These are phyloP conservation scores for Avahi laniger DNA, from an alignment of 2,797 vertebrate species.

Conservation along the genomic window DNA sequence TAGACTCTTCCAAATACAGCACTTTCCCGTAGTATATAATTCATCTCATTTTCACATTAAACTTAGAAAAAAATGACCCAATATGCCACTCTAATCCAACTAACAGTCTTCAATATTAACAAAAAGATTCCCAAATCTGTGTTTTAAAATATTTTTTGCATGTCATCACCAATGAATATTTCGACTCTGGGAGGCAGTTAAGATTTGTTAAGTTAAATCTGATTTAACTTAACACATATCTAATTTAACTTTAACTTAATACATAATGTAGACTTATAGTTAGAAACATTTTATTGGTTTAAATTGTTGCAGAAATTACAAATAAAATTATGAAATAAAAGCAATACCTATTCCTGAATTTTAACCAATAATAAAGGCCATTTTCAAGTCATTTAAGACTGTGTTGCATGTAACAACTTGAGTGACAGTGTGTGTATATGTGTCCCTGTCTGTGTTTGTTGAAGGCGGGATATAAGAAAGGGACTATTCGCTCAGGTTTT, in stretches of 20 bases:
- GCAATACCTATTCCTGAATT: neutral
- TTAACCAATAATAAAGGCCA: neutral
- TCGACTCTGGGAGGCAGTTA: constrained; percentile 2
- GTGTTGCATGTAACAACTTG: neutral
- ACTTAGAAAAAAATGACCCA: neutral
- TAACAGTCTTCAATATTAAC: neutral
- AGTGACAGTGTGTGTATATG: neutral
- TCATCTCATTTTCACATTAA: neutral
- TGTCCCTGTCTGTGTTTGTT: neutral
- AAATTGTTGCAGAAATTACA: neutral
- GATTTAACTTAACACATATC: neutral
- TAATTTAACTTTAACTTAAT: neutral
- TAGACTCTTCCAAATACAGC: neutral
- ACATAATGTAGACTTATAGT: neutral
- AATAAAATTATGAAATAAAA: constrained; percentile 10
- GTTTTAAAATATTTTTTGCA: neutral
- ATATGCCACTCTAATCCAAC: neutral
- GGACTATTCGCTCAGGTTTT: neutral
- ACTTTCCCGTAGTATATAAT: neutral
- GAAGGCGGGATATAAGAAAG: neutral
- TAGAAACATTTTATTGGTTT: neutral
- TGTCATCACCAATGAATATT: neutral
- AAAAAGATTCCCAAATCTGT: neutral
- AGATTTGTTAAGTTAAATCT: neutral
- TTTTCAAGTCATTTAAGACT: neutral